phyloP scores from a whole-genome alignment of 2,797 vertebrate species.

The Tamandua tetradactyla region DNA sequence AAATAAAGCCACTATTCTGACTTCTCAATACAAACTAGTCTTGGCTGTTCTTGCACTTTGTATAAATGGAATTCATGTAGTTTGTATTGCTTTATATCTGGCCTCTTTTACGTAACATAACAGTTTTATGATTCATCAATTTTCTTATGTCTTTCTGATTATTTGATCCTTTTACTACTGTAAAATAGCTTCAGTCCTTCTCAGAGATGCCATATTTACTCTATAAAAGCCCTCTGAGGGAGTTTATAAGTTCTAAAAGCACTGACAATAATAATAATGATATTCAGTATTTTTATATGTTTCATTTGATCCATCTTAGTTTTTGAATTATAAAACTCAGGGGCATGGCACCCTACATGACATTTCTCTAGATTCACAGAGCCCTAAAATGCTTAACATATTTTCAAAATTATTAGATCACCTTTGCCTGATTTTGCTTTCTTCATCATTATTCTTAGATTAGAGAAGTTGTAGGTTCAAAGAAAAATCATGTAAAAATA shows the following conservation, averaged over 20 bases:
- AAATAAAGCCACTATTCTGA: conserved; percentile 11
- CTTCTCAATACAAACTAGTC: conserved; percentile 11
- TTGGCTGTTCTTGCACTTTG: background rate
- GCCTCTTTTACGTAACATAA: conserved; percentile 27
- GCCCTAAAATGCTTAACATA: background rate
- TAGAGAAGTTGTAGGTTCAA: no score
- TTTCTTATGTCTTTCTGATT: conserved; percentile 38
- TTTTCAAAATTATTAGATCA: background rate
- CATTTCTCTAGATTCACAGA: conserved; percentile 4
- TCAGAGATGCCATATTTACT: conserved; percentile 51
- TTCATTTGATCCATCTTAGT: conserved; percentile 24
- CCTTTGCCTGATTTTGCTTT: background rate
- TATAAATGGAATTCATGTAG: conserved; percentile 23
- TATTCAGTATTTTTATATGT: background rate
- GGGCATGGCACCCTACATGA: background rate
- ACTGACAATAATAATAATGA: background rate
- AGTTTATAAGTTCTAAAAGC: conserved; percentile 4
- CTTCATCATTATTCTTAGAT: background rate
- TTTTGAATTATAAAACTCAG: conserved; percentile 23
- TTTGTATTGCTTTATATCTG: conserved; percentile 39
- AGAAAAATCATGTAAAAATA: no score
- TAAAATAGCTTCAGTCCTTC: background rate
- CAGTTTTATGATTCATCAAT: conserved; percentile 9
- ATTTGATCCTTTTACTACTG: conserved; percentile 26
- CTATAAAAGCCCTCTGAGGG: background rate